phyloP scores from a whole-genome alignment of 1,140 invertebrate genomes.

The Lepidurus apus region DNA sequence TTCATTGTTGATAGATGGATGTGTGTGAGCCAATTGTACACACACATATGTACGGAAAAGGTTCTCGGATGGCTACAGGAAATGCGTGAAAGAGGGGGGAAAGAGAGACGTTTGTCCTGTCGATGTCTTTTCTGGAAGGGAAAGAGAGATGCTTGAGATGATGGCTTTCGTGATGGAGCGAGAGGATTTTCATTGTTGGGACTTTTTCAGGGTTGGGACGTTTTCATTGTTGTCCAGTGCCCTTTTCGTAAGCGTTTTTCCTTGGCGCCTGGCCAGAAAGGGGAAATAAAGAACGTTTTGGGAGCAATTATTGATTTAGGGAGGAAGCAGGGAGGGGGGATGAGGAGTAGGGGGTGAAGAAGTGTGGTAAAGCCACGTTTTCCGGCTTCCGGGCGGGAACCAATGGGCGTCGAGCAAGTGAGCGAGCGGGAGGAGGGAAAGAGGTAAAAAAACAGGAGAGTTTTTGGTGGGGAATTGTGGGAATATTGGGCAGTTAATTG shows the following conservation, averaged over 20 bases:
- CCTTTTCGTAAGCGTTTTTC: background rate
- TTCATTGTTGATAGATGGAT: slow-evolving; percentile 11
- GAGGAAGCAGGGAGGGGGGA: background rate
- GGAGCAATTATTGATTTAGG: background rate
- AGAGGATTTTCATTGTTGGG: background rate
- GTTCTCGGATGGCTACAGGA: slow-evolving; percentile 15
- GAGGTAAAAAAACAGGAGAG: background rate
- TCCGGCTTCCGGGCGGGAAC: background rate
- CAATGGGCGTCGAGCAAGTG: background rate
- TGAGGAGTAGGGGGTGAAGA: background rate
- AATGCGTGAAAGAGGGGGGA: background rate
- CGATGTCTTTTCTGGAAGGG: background rate
- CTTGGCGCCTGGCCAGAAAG: background rate
- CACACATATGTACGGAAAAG: background rate
- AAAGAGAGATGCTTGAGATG: slow-evolving; percentile 11
- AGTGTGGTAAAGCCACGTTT: background rate
- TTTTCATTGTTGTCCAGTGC: background rate
- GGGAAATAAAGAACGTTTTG: background rate
- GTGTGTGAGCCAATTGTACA: slow-evolving; percentile 11
- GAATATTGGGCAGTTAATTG: slow-evolving; percentile 4
- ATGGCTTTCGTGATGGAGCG: background rate
- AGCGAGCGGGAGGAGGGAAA: background rate
- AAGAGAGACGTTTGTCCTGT: background rate
- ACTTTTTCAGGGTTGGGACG: background rate
- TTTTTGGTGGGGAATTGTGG: background rate